These are phyloP conservation scores for Pediacus dermestoides DNA, from an alignment of 2,888 invertebrate species.

Conservation along the genomic window DNA sequence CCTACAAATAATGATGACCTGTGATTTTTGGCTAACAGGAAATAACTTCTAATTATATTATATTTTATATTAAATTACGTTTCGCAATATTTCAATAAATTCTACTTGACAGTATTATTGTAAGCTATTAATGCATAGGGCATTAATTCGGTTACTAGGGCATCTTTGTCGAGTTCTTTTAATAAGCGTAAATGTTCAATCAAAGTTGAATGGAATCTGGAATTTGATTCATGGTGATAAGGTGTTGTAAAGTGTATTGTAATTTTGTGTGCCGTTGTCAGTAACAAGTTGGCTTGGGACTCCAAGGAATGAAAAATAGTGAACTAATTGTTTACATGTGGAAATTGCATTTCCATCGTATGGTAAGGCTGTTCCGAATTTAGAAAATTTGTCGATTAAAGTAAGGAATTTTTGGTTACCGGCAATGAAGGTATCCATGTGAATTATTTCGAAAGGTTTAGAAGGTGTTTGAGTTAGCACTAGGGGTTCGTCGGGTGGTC, in stretches of 20 bases:
- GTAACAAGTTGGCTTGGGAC: not conserved
- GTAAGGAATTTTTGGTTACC: constrained; percentile 2
- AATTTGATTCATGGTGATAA: constrained; percentile 3
- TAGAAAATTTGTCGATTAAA: constrained; percentile 2
- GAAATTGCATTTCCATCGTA: not conserved
- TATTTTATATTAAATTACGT: no score
- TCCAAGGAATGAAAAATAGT: not conserved
- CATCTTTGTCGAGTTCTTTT: not conserved
- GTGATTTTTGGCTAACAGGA: no score
- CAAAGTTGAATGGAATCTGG: constrained; percentile 5
- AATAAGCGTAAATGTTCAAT: constrained; percentile 2
- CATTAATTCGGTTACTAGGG: not conserved
- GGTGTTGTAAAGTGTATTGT: constrained; percentile 2
- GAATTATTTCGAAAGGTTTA: not conserved
- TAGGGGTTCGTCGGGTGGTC: constrained; percentile 17
- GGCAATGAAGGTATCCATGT: constrained; percentile 5
- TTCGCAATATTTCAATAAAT: no score
- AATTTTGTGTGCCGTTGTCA: constrained; percentile 5
- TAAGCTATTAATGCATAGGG: constrained; percentile 2
- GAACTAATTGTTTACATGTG: not conserved
- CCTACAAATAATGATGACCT: no score
- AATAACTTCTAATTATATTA: no score
- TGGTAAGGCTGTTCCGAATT: constrained; percentile 1
- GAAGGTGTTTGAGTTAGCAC: constrained; percentile 25
- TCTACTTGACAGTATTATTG: no score